Percentiles rank a stretch among this genome's conserved stretches.
Evolutionary conservation across 2,888 invertebrate species (phyloP).

Genomic region (Zygogramma bicolorata): DNA sequence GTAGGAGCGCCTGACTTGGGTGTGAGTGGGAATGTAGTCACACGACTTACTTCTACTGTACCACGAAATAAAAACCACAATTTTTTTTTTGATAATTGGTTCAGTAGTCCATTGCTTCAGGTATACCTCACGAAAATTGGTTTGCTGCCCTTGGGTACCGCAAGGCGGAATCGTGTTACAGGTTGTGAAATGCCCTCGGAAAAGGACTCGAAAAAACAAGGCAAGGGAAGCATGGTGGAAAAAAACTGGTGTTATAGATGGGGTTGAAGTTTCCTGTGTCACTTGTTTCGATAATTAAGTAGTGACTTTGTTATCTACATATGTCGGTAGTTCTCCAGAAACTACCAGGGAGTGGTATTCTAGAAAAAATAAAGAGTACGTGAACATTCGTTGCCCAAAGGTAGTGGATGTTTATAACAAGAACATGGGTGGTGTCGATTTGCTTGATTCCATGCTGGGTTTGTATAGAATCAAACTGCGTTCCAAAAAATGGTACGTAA

Average conservation of each 20-base stretch:
- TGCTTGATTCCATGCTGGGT: constrained; percentile 23
- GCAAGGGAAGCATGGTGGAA: constrained; percentile 45
- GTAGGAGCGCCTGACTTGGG: not conserved
- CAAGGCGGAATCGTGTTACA: constrained; percentile 28
- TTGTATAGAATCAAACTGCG: constrained; percentile 27
- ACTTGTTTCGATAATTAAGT: not conserved
- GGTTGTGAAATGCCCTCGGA: not conserved
- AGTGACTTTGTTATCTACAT: constrained; percentile 51
- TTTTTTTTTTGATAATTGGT: constrained; percentile 58
- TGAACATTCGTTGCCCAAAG: not conserved
- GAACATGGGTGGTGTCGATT: constrained; percentile 15
- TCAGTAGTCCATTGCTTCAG: constrained; percentile 43
- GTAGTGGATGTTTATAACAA: constrained; percentile 2
- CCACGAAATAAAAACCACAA: constrained; percentile 21
- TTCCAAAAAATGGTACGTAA: constrained; percentile 20
- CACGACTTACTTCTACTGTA: not conserved
- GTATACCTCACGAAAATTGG: constrained; percentile 43
- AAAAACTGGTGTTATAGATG: constrained; percentile 44
- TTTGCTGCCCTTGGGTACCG: constrained; percentile 42
- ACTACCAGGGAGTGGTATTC: constrained; percentile 37
- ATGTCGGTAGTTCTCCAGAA: constrained; percentile 49
- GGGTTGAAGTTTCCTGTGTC: constrained; percentile 27
- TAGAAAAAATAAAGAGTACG: constrained; percentile 17
- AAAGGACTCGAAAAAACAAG: constrained; percentile 30
- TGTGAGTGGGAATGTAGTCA: constrained; percentile 2